A percentile compares a stretch with the other conserved stretches of the same genome.
Conservation (phyloP, 2,797 vertebrate species). For the Syngnathus rostellatus region DNA sequence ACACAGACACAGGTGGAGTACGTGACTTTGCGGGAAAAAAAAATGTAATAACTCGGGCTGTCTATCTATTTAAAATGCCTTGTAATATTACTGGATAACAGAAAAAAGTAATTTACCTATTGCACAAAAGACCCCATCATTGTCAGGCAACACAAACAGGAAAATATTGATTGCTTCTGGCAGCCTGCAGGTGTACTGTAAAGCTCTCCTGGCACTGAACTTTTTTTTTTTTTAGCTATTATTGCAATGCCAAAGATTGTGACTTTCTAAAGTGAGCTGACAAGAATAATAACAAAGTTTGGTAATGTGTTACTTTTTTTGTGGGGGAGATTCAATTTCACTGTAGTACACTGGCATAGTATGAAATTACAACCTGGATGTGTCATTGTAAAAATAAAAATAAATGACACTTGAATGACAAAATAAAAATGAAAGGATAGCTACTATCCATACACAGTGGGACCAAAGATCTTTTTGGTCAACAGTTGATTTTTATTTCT, state of each 20-base stretch:
- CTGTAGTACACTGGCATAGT: not conserved
- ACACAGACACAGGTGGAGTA: constrained; percentile 19
- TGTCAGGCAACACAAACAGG: not conserved
- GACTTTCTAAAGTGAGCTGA: not conserved
- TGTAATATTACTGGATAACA: not conserved
- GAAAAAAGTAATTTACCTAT: not conserved
- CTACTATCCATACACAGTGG: not conserved
- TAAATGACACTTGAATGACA: not conserved
- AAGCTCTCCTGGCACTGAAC: not conserved
- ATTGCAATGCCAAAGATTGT: not conserved
- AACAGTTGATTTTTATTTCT: constrained; percentile 37
- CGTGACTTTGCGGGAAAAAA: not conserved
- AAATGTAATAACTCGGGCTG: not conserved
- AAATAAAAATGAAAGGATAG: not conserved
- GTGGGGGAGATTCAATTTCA: not conserved
- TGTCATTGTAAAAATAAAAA: too few relatives aligned
- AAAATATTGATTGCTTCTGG: not conserved
- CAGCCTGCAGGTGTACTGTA: not conserved
- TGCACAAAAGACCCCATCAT: not conserved
- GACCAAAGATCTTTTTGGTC: constrained; percentile 32
- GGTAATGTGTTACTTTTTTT: not conserved
- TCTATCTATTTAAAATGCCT: not conserved
- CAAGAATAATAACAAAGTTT: not conserved
- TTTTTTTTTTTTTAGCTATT: not conserved
- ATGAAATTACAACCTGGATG: too few relatives aligned